phyloP scores from a whole-genome alignment of 64 coral and sea anemone genomes.

The Trachythela sp. region DNA sequence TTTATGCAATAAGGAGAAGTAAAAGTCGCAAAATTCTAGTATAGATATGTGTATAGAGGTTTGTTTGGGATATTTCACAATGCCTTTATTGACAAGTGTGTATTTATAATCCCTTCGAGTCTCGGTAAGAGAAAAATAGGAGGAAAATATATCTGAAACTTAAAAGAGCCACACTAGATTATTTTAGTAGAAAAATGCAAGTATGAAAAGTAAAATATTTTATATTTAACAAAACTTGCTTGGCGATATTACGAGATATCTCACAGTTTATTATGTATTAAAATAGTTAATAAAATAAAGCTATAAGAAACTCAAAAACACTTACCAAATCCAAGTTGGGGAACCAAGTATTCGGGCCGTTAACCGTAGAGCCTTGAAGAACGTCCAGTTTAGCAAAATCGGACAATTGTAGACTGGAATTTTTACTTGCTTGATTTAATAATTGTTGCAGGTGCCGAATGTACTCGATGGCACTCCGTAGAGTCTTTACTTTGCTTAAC shows the following conservation, averaged over 20 bases:
- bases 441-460: slow-evolving; percentile 98
- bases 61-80: no score
- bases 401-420: background rate
- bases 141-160: no score
- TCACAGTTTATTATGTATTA: background rate
- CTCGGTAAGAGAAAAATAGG: no score
- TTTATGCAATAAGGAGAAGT: background rate
- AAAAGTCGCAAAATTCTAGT: background rate
- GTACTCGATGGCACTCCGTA: slow-evolving; percentile 98
- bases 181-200: no score
- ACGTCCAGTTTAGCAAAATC: background rate
- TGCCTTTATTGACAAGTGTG: no score
- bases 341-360: background rate
- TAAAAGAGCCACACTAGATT: no score
- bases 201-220: no score
- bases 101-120: no score
- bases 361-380: background rate
- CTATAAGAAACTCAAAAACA: background rate
- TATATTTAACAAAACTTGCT: no score
- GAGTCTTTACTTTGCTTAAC: slow-evolving; percentile 96
- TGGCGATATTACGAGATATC: background rate
- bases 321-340: slow-evolving; percentile 12
- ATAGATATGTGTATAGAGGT: background rate
- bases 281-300: background rate
- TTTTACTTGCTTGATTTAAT: slow-evolving; percentile 77